Base-by-base conservation (phyloP, 92 coral and sea anemone species). In the Epizoanthus rinbou region DNA sequence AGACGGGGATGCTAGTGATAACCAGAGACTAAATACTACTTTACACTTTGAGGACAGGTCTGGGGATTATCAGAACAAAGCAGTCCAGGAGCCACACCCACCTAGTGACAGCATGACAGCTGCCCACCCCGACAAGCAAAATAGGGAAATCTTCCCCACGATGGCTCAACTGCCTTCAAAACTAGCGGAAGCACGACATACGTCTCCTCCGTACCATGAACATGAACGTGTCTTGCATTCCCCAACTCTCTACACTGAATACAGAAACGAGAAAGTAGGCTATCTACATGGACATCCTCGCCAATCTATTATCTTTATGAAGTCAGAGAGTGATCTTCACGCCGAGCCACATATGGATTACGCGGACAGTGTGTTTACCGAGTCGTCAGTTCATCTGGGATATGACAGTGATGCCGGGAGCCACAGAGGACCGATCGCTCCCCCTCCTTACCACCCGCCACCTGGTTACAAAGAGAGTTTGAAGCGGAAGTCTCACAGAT, bases 291-390 rank as follows among this genome's bases (percentile, higher is more conserved):
- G 86, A 5, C 81, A 88, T 53, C 89, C 85, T 17, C 72, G 86
- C 23, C 94, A 85, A 24, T 76, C 82, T 22, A 70, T 71, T 10
- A 72, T 65, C 25, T 69, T 88, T 63, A 86, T 86, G 83, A 88
- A 86, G 53, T 68, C 86, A 3, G 91, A 86, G 57, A 73, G 80
- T 57, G 64, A 50, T 65, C 65, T 76, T 3, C 69, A 65, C 53
- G 73, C 83, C 14, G 94, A 88, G 81, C 72, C 88, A 56, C 81
- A 80, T 33, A 75, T 91, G 66, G 94, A 91, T 45, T 74, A 84
- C 47, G 94, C 81, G 8, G 95, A 89, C 74, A 86, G 82, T 73
- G 94, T 91, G 28, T 91, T 91, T 60, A 85, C 94, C 50, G 93
- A 89, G 18, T 25, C 86, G 73, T 33, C 73, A 8, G 73, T 67